phyloP scores from a whole-genome alignment of 2,797 vertebrate genomes.

The Pseudocheirus occidentalis region DNA sequence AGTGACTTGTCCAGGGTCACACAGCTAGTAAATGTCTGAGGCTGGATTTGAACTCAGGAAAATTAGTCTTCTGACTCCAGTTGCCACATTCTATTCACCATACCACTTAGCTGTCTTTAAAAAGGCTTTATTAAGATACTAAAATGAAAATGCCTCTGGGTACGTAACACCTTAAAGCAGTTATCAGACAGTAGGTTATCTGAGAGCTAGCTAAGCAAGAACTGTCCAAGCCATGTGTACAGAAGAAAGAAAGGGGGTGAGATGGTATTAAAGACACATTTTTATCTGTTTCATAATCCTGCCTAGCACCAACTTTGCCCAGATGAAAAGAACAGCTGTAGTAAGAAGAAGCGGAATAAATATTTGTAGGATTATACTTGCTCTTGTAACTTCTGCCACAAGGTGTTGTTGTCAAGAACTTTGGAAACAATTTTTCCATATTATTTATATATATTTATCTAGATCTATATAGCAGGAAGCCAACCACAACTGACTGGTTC shows the following conservation, averaged over 20 bases:
- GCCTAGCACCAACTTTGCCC: background rate
- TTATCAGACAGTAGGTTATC: background rate
- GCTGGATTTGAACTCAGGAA: background rate
- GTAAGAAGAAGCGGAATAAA: background rate
- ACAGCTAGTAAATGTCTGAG: background rate
- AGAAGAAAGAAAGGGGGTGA: background rate
- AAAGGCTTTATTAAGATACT: background rate
- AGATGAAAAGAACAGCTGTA: background rate
- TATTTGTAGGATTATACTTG: background rate
- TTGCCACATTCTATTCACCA: background rate
- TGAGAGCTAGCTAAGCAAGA: background rate
- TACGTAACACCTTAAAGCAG: background rate
- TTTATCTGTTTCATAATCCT: background rate
- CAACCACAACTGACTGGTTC: background rate
- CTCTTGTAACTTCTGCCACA: background rate
- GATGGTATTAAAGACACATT: background rate
- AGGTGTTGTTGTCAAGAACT: background rate
- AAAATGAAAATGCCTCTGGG: background rate
- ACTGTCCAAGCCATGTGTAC: fast-evolving
- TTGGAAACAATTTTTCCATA: background rate
- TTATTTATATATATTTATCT: no score
- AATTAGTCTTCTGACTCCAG: background rate
- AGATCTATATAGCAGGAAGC: background rate
- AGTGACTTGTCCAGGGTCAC: background rate
- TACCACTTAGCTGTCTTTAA: background rate